These are phyloP conservation scores for Drosophila prolongata DNA, from an alignment of 2,888 invertebrate genomes.

Conservation along the genomic window DNA sequence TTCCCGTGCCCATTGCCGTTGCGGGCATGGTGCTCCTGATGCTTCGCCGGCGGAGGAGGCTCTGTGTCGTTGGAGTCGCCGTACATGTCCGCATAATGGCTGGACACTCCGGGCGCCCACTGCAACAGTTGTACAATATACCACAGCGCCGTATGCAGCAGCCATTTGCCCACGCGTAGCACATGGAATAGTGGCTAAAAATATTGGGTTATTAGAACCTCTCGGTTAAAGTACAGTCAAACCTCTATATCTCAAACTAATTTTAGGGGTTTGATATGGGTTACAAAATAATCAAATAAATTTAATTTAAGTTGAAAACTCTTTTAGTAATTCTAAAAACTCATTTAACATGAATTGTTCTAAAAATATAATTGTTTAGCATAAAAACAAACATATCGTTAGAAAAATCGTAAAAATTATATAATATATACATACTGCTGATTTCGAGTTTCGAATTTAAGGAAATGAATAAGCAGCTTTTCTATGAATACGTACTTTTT, in stretches of 20 bases:
- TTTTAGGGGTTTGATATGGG: neutral
- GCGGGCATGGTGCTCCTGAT: conserved; percentile 84
- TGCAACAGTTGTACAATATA: conserved; percentile 86
- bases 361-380: too few relatives aligned
- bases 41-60: conserved; percentile 84
- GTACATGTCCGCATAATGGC: conserved; percentile 67
- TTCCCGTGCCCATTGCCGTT: conserved; percentile 83
- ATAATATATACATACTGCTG: too few relatives aligned
- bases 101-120: conserved; percentile 85
- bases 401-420: too few relatives aligned
- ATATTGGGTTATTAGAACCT: neutral
- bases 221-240: neutral
- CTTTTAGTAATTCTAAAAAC: too few relatives aligned
- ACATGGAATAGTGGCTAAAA: conserved; percentile 87
- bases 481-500: too few relatives aligned
- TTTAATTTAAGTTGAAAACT: too few relatives aligned
- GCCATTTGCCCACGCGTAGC: conserved; percentile 86
- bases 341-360: too few relatives aligned
- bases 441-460: too few relatives aligned
- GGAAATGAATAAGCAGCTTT: too few relatives aligned
- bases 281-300: too few relatives aligned
- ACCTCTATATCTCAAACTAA: neutral
- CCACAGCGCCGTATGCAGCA: conserved; percentile 86
- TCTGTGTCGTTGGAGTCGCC: conserved; percentile 81
- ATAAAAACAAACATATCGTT: too few relatives aligned